phyloP scores from a whole-genome alignment of 2,113 vertebrate species.

The Euleptes europaea region DNA sequence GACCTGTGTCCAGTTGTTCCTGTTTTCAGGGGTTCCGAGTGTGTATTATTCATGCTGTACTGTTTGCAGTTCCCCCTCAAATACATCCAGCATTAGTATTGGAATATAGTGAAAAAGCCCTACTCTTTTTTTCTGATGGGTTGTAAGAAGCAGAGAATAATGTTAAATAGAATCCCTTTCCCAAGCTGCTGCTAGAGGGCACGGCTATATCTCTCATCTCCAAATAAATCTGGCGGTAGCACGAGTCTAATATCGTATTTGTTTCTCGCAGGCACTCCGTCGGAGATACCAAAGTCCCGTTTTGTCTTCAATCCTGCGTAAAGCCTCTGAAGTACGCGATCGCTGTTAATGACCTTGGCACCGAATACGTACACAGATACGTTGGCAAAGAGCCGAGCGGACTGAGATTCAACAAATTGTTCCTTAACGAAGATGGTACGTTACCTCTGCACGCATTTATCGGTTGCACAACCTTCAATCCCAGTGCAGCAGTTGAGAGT shows the following conservation, averaged over 20 bases:
- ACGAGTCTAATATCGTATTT: constrained; percentile 8
- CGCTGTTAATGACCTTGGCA: constrained; percentile 95
- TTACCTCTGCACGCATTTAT: neutral
- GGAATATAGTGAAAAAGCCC: neutral
- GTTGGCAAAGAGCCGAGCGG: constrained; percentile 98
- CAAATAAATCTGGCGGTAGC: neutral
- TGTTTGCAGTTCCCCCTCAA: too few relatives aligned
- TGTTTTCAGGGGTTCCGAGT: neutral
- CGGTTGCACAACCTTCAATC: neutral
- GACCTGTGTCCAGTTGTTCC: neutral
- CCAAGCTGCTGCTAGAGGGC: neutral
- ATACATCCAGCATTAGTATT: neutral
- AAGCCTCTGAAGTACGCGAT: constrained; percentile 97
- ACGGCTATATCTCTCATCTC: neutral
- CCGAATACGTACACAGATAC: constrained; percentile 95
- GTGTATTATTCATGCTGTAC: neutral
- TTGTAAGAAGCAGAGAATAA: neutral
- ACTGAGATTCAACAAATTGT: constrained; percentile 96
- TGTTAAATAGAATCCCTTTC: neutral
- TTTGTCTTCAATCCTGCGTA: constrained; percentile 97
- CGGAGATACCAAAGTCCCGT: constrained; percentile 97
- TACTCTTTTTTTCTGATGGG: neutral
- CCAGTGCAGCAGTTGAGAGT: neutral
- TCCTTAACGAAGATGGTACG: constrained; percentile 97
- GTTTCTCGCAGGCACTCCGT: constrained; percentile 85